Evolutionary conservation across 1,140 invertebrate genomes (phyloP), one percentile per base, ranked within the genome.

Genomic region (Drosophila willistoni): DNA sequence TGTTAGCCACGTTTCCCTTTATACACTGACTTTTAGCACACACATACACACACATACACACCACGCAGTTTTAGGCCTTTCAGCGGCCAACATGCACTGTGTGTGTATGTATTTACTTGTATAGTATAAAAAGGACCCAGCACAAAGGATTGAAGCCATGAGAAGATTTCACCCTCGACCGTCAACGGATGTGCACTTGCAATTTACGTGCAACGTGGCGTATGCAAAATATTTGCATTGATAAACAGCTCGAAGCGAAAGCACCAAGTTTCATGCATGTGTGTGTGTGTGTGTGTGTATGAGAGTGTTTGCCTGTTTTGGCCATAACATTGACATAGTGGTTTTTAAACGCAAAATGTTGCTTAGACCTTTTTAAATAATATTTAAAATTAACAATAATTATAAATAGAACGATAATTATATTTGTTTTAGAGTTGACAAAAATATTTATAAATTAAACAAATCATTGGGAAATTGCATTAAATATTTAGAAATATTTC

Each of bases 211-310:
- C 84, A 89, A 89, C 83, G 83, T 89, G 84, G 83, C 84, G 83
- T 80, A 89, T 87, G 84, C 84, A 83, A 87, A 87, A 87, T 87
- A 87, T 87, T 87, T 87, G 83, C 83, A 87, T 87, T 87, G 83
- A 87, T 87, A 87, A 87, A 87, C 83, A 87, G 83, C 83, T 76
- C 64, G 59, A 75, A 76, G 78, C 75, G 19, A 74, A 22, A 7
- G 36, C 17, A 55, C 44, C 66, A 56, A 56, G 51, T 61, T 47
- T n/a, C 59, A 33, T 67, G 59, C 59, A 60, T 73, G 47, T 57
- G 63, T 39, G 66, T 22, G 51, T 56, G 55, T 36, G 47, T 44
- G 33, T 22, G 59, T 61, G 14, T 5, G 17, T 36, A 19, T n/a
- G 39, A 33, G 41, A 56, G 71, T 59, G 60, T 73, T 61, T 9